phyloP scores from a whole-genome alignment of 2,888 invertebrate species.

The Thera obeliscata region DNA sequence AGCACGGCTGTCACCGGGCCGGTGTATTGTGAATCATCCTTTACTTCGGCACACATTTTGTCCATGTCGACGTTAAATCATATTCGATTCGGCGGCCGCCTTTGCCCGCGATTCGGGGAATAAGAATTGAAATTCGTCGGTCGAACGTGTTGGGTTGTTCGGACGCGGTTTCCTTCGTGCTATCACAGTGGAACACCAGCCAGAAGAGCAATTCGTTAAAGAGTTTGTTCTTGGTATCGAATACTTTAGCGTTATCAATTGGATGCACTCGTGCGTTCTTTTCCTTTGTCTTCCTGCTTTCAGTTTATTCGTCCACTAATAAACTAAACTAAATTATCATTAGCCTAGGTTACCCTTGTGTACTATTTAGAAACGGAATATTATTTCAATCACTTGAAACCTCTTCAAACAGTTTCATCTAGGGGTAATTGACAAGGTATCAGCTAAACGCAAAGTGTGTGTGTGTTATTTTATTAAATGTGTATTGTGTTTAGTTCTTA shows the following conservation, averaged over 20 bases:
- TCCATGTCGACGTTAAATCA: constrained; percentile 34
- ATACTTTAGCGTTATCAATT: background rate
- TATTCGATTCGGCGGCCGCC: constrained; percentile 53
- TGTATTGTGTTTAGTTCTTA: background rate
- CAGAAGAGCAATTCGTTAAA: constrained; percentile 4
- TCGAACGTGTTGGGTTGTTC: constrained; percentile 47
- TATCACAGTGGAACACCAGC: constrained; percentile 17
- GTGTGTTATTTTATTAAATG: background rate
- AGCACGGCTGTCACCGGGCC: no score
- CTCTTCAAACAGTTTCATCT: no score
- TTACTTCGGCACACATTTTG: constrained; percentile 23
- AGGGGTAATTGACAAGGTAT: no score
- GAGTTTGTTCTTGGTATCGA: background rate
- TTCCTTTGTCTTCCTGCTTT: background rate
- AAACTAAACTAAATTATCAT: no score
- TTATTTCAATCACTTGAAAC: no score
- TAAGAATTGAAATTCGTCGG: constrained; percentile 62
- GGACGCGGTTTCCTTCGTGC: constrained; percentile 50
- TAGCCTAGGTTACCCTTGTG: no score
- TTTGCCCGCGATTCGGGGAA: constrained; percentile 62
- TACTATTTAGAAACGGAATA: no score
- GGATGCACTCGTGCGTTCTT: background rate
- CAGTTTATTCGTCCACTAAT: background rate
- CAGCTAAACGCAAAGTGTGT: background rate
- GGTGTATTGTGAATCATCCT: no score